phyloP scores from a whole-genome alignment of 2,797 vertebrate genomes.

The Danio choprae region DNA sequence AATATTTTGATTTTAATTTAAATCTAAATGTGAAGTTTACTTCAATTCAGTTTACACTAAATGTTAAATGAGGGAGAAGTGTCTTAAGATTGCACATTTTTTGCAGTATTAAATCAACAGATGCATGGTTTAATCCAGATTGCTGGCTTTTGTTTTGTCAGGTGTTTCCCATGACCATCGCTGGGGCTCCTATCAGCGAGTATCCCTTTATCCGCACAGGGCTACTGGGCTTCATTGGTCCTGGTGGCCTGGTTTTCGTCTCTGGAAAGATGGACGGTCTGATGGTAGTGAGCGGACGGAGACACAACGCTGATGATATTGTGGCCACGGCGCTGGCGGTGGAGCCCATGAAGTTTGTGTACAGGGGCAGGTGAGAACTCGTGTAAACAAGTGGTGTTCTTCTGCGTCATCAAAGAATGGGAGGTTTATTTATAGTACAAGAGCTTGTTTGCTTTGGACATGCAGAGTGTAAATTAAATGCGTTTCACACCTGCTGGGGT shows the following conservation, averaged over 20 bases:
- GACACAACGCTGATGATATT: slow-evolving; percentile 98
- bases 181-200: slow-evolving; percentile 93
- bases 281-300: slow-evolving; percentile 96
- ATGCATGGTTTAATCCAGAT: not conserved
- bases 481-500: slow-evolving; percentile 26
- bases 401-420: not conserved
- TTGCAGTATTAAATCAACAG: not conserved
- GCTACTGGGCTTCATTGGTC: slow-evolving; percentile 94
- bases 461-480: slow-evolving; percentile 46
- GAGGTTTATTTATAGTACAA: slow-evolving; percentile 22
- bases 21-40: not conserved
- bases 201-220: slow-evolving; percentile 96
- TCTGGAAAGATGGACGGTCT: slow-evolving; percentile 99
- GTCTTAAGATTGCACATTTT: not conserved
- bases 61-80: not conserved
- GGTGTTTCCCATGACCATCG: slow-evolving; percentile 93
- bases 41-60: too few relatives aligned
- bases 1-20: not conserved
- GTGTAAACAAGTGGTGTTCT: slow-evolving; percentile 3
- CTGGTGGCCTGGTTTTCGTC: slow-evolving; percentile 95
- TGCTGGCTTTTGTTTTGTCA: slow-evolving; percentile 63
- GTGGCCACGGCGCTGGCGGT: slow-evolving; percentile 97
- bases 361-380: slow-evolving; percentile 92
- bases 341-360: slow-evolving; percentile 99
- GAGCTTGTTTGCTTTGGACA: slow-evolving; percentile 36